These are phyloP conservation scores for Limulus polyphemus DNA, from an alignment of 2,888 invertebrate genomes.

Conservation along the genomic window DNA sequence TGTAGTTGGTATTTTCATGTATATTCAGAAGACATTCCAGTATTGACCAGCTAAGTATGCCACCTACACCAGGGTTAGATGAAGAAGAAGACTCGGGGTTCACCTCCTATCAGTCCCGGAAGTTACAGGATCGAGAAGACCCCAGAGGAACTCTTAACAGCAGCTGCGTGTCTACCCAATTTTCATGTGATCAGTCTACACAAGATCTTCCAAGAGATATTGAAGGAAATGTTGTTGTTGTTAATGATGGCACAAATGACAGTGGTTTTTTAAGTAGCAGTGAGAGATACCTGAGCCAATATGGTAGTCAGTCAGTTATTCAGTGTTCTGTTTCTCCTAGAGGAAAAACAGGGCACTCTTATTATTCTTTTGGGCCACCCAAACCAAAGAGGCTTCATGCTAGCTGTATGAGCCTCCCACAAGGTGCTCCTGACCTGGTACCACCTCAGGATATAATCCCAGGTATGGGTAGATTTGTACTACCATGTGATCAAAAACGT, in stretches of 20 bases:
- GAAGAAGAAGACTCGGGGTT: slow-evolving; percentile 29
- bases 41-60: too few relatives aligned
- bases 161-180: neutral
- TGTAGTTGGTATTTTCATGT: too few relatives aligned
- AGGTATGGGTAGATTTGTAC: too few relatives aligned
- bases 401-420: neutral
- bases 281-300: neutral
- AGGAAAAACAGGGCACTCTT: slow-evolving; percentile 46
- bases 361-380: slow-evolving; percentile 80
- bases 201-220: neutral
- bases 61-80: too few relatives aligned
- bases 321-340: neutral
- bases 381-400: slow-evolving; percentile 57
- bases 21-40: too few relatives aligned
- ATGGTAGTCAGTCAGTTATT: neutral
- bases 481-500: too few relatives aligned
- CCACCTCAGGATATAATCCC: too few relatives aligned
- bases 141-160: slow-evolving; percentile 7
- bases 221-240: neutral
- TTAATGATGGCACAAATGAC: too few relatives aligned
- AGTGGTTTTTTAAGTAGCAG: neutral
- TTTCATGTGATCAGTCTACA: slow-evolving; percentile 9
- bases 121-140: too few relatives aligned
- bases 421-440: too few relatives aligned
- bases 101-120: slow-evolving; percentile 25